Evolutionary conservation across 2,113 vertebrate species (phyloP).

Genomic region (Leucoraja erinaceus): DNA sequence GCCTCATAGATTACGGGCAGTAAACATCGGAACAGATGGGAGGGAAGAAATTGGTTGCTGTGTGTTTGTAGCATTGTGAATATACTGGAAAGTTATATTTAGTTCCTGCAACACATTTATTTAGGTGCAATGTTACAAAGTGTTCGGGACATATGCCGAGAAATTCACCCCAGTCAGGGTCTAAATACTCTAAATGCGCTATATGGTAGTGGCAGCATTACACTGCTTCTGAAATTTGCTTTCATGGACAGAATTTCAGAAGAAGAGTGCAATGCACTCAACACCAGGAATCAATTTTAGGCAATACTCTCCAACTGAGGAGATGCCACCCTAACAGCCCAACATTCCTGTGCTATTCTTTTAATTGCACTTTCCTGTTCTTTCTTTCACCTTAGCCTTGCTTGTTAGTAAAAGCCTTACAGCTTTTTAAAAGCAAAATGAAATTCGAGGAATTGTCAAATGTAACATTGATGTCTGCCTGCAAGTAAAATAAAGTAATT

Average conservation of each 20-base stretch:
- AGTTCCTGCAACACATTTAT: neutral
- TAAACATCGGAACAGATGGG: neutral
- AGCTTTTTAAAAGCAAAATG: neutral
- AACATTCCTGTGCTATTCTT: neutral
- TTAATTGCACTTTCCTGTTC: neutral
- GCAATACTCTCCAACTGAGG: too few species aligned
- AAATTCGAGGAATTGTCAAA: neutral
- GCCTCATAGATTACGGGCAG: neutral
- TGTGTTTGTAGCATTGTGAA: neutral
- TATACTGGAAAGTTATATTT: neutral
- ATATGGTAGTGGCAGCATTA: too few species aligned
- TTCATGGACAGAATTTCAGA: too few species aligned
- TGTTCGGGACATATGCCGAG: too few species aligned
- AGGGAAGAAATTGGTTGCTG: neutral
- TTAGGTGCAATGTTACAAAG: neutral
- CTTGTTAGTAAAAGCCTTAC: neutral
- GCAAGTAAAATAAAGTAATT: constrained; percentile 14
- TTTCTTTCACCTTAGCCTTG: neutral
- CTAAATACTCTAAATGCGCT: too few species aligned
- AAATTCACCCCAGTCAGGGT: too few species aligned
- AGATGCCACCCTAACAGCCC: neutral
- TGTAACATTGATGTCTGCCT: neutral
- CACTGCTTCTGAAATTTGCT: too few species aligned
- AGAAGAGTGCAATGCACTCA: too few species aligned
- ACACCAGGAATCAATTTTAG: too few species aligned